phyloP scores from a whole-genome alignment of 64 coral and sea anemone genomes.

The Acropora yongei region DNA sequence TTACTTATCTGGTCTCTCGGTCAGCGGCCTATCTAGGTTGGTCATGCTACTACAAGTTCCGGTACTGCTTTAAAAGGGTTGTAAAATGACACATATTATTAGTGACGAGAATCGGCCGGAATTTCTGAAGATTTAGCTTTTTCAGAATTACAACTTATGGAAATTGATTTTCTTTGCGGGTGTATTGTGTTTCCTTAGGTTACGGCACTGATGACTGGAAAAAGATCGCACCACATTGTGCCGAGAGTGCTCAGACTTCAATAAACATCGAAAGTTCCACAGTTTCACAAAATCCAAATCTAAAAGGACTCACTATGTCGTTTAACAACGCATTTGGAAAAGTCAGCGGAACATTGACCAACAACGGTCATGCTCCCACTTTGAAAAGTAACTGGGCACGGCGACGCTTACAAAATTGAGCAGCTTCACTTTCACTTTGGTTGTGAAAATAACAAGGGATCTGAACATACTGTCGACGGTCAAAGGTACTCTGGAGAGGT shows the following conservation, averaged over 20 bases:
- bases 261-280: constrained; percentile 39
- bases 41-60: too few relatives aligned
- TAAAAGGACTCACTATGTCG: background rate
- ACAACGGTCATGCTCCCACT: constrained; percentile 81
- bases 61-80: too few relatives aligned
- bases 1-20: too few relatives aligned
- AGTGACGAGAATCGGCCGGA: too few relatives aligned
- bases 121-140: too few relatives aligned
- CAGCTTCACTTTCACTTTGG: constrained; percentile 74
- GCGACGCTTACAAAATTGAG: constrained; percentile 33
- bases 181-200: constrained; percentile 1
- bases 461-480: constrained; percentile 38
- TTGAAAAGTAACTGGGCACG: constrained; percentile 7
- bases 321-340: background rate
- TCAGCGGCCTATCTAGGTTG: too few relatives aligned
- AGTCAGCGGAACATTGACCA: constrained; percentile 44
- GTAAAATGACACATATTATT: too few relatives aligned
- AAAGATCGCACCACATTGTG: constrained; percentile 15
- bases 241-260: constrained; percentile 49
- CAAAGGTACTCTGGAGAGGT: constrained; percentile 28
- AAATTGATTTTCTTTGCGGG: too few relatives aligned
- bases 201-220: constrained; percentile 72
- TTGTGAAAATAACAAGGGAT: constrained; percentile 21
- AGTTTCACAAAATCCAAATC: background rate
- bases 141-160: too few relatives aligned